Evolutionary conservation across 2,113 vertebrate genomes (phyloP).

Genomic region (Petrocephalus zakoni): DNA sequence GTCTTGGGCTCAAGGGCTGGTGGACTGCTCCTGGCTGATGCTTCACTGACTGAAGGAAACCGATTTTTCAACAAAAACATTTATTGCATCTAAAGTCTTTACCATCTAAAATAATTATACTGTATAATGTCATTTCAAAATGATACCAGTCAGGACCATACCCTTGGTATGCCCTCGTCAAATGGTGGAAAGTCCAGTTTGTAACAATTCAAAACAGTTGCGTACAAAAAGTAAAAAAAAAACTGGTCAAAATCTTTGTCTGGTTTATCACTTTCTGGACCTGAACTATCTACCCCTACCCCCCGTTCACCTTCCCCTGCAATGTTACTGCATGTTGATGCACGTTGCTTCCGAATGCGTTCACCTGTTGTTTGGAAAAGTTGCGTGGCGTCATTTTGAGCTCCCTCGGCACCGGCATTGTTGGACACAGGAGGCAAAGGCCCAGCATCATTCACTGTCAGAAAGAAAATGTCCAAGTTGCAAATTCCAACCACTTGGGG

Average conservation of each 20-base stretch:
- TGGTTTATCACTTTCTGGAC: not conserved
- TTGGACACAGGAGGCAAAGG: not conserved
- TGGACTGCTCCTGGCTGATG: constrained; percentile 4
- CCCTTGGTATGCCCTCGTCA: not conserved
- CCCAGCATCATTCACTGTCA: not conserved
- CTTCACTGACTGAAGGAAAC: constrained; percentile 33
- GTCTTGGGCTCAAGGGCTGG: constrained; percentile 48
- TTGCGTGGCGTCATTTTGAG: not conserved
- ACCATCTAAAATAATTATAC: not conserved
- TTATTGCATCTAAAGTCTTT: not conserved
- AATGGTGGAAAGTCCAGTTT: not conserved
- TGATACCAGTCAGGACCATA: not conserved
- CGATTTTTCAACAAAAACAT: not conserved
- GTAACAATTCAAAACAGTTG: not conserved
- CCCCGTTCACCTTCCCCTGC: not conserved
- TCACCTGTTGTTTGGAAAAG: not conserved
- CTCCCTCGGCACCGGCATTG: not conserved
- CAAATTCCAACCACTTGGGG: not conserved
- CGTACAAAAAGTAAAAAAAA: not conserved
- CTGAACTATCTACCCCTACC: not conserved
- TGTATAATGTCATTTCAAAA: not conserved
- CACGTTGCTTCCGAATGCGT: not conserved
- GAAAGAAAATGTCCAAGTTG: not conserved
- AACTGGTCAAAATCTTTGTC: not conserved
- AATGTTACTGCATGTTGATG: not conserved